Evolutionary conservation across 2,113 vertebrate species (phyloP).

Genomic region (Thermophis baileyi): DNA sequence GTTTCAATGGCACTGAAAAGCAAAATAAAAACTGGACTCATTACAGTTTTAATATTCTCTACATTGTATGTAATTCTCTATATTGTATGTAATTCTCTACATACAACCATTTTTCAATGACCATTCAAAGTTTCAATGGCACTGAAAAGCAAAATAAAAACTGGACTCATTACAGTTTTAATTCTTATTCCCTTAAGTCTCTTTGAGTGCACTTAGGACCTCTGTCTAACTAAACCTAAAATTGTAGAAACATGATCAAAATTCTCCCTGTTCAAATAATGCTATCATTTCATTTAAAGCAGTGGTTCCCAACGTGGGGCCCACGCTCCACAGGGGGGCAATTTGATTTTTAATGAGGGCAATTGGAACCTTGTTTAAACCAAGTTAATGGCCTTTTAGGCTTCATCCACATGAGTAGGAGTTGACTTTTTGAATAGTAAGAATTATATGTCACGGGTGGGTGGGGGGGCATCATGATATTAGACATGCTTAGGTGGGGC

Average conservation of each 20-base stretch:
- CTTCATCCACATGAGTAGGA: too few species aligned
- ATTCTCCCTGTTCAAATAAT: background rate
- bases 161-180: background rate
- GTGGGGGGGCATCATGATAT: too few species aligned
- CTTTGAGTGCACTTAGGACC: too few species aligned
- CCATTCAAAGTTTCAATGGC: background rate
- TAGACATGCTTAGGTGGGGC: too few species aligned
- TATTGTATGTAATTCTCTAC: background rate
- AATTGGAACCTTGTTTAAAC: too few species aligned
- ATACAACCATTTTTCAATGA: background rate
- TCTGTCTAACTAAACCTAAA: background rate
- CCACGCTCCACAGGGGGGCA: too few species aligned
- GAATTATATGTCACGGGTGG: too few species aligned
- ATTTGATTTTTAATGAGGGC: too few species aligned
- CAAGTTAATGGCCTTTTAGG: too few species aligned
- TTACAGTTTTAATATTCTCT: background rate
- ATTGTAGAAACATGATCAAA: background rate
- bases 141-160: background rate
- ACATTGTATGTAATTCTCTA: too few species aligned
- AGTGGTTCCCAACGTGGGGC: too few species aligned
- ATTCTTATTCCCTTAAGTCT: background rate
- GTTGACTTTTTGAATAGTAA: too few species aligned
- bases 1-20: background rate
- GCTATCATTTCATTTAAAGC: background rate
- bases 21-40: background rate